Evolutionary conservation across 2,797 vertebrate genomes (phyloP), one percentile per base, ranked within the genome.

Genomic region (Enteromius trimaculatus): DNA sequence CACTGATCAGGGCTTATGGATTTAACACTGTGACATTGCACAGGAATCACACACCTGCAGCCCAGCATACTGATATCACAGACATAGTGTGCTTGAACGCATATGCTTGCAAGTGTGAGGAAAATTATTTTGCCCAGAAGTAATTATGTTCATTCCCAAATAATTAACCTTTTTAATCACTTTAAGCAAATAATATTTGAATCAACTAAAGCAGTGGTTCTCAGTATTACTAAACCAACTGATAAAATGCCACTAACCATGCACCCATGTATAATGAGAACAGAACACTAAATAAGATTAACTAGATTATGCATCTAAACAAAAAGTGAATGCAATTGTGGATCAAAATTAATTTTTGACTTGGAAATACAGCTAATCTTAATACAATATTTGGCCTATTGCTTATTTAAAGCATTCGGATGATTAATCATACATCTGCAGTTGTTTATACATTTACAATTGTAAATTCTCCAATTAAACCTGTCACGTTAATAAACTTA

Each of bases 11-110:
- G 49, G 62, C 53, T 58, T 44, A 60, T 44, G 26, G 29, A 77
- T 83, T 83, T 68, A 83, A 77, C 62, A 77, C 71, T 69, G 64
- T 82, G 72, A 76, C 47, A 76, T 68, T 64, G 34, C n/a, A 65
- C n/a, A 53, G 16, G 47, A 55, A 34, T 75, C n/a, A 74, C 44
- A 81, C 70, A 81, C 58, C 80, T 74, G 44, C 42, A 65, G n/a
- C 58, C 70, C 70, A 75, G 21, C 49, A 51, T 31, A 8, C 69
- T 74, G 69, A 34, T 47, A 68, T 37, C 3, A 49, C 9, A 13
- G 47, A 74, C 47, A 21, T 2, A 23, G 26, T 64, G 60, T 44
- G 39, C 31, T 29, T 44, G 26, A 21, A 65, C 13, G 3, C 1
- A 7, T 66, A 64, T 8, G 5, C 16, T 31, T 17, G 26, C 5